These are phyloP conservation scores for Drosophila paranaensis DNA, from an alignment of 2,888 invertebrate genomes.

Conservation along the genomic window DNA sequence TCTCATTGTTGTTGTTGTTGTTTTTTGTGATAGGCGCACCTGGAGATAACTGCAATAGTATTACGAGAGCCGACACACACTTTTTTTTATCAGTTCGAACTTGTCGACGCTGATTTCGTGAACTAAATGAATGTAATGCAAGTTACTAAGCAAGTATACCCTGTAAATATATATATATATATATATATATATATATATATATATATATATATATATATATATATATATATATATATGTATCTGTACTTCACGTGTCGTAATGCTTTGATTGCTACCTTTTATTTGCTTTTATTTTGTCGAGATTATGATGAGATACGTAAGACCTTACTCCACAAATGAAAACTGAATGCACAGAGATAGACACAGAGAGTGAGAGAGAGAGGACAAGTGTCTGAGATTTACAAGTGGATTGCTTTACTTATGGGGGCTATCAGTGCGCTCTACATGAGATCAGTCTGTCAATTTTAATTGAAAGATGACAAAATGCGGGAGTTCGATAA, in stretches of 20 bases:
- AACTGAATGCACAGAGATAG: not conserved
- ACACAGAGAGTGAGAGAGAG: not conserved
- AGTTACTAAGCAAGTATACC: constrained; percentile 25
- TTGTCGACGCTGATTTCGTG: constrained; percentile 42
- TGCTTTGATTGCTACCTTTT: constrained; percentile 31
- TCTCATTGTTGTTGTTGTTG: constrained; percentile 4
- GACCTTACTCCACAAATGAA: constrained; percentile 42
- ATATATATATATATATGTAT: not conserved
- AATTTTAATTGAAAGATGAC: not conserved
- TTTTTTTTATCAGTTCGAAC: constrained; percentile 42
- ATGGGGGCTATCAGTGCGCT: not conserved
- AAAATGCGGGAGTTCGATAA: not conserved
- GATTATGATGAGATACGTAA: constrained; percentile 44
- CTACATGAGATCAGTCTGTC: constrained; percentile 2
- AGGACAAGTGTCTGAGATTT: constrained; percentile 4
- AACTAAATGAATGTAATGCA: constrained; percentile 37
- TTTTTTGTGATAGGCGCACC: constrained; percentile 53
- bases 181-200: not conserved
- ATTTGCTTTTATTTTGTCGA: constrained; percentile 37
- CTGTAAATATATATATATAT: not conserved
- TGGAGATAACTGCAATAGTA: constrained; percentile 65
- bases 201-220: not conserved
- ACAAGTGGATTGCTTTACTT: constrained; percentile 19
- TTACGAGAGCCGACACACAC: constrained; percentile 42
- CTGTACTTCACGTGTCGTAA: constrained; percentile 23